Evolutionary conservation across 1,140 invertebrate genomes (phyloP).

Genomic region (Drepana arcuata): DNA sequence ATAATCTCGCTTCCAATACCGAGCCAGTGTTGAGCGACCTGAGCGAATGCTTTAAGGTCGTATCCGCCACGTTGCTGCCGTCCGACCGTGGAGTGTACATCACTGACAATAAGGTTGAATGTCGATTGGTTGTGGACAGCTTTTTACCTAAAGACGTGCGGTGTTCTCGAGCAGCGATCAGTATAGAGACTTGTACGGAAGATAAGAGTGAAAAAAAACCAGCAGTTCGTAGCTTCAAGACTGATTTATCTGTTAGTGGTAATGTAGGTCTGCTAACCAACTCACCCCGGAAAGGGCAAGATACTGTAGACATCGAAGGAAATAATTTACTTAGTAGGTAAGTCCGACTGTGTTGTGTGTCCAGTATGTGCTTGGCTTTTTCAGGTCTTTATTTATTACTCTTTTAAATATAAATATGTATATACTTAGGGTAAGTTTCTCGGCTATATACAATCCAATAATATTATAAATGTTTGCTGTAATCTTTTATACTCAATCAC

Average conservation of each 20-base stretch:
- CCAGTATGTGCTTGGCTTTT: no score
- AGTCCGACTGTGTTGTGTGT: no score
- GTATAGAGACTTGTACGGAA: slow-evolving; percentile 62
- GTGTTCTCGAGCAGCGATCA: slow-evolving; percentile 71
- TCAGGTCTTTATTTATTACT: no score
- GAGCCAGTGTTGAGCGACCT: slow-evolving; percentile 67
- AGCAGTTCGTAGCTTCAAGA: slow-evolving; percentile 62
- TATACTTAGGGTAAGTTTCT: no score
- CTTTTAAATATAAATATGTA: no score
- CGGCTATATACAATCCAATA: no score
- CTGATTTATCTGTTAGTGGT: slow-evolving; percentile 65
- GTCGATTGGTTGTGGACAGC: slow-evolving; percentile 71
- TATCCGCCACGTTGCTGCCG: slow-evolving; percentile 54
- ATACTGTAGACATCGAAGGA: no score
- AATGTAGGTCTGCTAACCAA: slow-evolving; percentile 41
- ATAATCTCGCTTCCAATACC: slow-evolving; percentile 51
- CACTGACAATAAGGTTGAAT: slow-evolving; percentile 74
- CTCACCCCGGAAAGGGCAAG: slow-evolving; percentile 43
- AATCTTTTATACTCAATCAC: no score
- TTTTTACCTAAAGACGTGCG: slow-evolving; percentile 72
- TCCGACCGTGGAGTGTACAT: slow-evolving; percentile 67
- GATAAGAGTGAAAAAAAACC: slow-evolving; percentile 39
- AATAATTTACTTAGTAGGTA: no score
- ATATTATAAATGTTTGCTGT: no score
- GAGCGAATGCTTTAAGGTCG: slow-evolving; percentile 63